Conservation (phyloP, 2,797 vertebrate species). For the Pteronotus mesoamericanus region DNA sequence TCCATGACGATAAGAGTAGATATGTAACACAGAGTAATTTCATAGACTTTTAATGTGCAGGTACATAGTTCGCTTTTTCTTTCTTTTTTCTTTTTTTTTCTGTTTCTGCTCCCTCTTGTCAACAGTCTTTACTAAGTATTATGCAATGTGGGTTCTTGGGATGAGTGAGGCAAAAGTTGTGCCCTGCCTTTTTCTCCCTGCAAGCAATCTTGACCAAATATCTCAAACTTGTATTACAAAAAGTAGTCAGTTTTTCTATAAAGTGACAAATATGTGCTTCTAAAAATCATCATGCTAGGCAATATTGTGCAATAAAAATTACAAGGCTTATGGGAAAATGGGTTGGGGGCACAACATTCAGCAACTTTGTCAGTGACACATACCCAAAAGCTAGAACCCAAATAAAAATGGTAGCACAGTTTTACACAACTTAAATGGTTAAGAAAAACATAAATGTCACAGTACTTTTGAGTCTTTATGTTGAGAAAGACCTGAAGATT, state of each 20-base stretch:
- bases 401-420: neutral
- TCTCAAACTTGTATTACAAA: neutral
- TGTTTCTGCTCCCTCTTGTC: neutral
- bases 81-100: neutral
- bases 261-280: neutral
- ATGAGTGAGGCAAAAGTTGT: neutral
- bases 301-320: neutral
- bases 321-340: neutral
- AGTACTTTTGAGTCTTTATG: neutral
- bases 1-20: neutral
- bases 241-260: neutral
- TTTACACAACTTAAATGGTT: neutral
- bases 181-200: neutral
- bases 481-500: neutral
- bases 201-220: neutral
- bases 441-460: neutral
- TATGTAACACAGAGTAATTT: neutral
- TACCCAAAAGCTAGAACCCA: neutral
- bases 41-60: neutral
- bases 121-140: neutral
- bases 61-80: neutral
- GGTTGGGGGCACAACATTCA: neutral
- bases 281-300: neutral
- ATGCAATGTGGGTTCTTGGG: neutral
- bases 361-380: neutral